phyloP scores from a whole-genome alignment of 1,140 invertebrate species.

The Aphaenogaster ashmeadi region DNA sequence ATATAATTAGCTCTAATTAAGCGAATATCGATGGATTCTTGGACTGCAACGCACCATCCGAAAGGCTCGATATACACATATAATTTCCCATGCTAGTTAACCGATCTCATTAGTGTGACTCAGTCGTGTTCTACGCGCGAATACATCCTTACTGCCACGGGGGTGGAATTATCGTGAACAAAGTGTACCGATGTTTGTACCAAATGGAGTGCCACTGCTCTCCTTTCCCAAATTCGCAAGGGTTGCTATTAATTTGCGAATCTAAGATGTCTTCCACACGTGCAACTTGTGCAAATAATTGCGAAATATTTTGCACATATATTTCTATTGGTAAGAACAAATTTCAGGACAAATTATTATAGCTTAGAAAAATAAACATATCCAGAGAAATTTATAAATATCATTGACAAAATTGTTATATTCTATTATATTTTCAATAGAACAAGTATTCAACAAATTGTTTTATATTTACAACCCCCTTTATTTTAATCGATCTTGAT shows the following conservation, averaged over 20 bases:
- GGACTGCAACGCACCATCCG: not conserved
- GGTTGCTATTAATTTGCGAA: not conserved
- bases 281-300: not conserved
- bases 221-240: not conserved
- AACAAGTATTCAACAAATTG: not conserved
- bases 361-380: not conserved
- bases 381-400: not conserved
- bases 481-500: not conserved
- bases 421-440: not conserved
- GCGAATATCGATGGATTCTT: conserved; percentile 8
- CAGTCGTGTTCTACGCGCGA: not conserved
- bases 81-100: not conserved
- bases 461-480: not conserved
- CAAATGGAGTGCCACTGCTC: not conserved
- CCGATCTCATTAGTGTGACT: conserved; percentile 41
- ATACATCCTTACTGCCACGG: not conserved
- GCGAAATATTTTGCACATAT: not conserved
- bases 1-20: conserved; percentile 69
- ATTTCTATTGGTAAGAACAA: not conserved
- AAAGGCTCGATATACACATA: not conserved
- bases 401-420: not conserved
- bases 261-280: not conserved
- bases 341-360: not conserved
- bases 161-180: not conserved
- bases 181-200: not conserved